Conservation (phyloP, 2,797 vertebrate species). For the Brachymystax lenok region DNA sequence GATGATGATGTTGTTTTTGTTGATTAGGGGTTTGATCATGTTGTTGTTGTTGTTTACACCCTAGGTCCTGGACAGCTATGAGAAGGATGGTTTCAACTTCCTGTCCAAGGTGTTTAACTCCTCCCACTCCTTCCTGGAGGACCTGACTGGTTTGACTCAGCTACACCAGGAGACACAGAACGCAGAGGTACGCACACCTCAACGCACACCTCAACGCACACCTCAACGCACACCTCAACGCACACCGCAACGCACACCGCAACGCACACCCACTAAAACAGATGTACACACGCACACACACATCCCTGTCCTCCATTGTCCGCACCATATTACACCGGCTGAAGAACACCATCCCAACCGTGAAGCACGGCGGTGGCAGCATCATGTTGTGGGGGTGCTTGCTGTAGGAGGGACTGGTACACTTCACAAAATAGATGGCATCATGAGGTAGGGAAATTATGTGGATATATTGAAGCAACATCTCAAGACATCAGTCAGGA, state of each 20-base stretch:
- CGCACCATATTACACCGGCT: background rate
- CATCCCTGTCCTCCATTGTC: background rate
- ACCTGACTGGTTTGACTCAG: constrained; percentile 93
- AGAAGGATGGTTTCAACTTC: constrained; percentile 92
- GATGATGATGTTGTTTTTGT: background rate
- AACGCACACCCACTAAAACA: background rate
- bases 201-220: background rate
- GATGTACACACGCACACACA: background rate
- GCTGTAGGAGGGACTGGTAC: too few species aligned
- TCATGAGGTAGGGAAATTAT: too few species aligned
- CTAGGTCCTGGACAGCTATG: constrained; percentile 93
- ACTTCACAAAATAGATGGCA: too few species aligned
- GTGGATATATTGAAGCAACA: too few species aligned
- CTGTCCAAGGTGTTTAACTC: constrained; percentile 95
- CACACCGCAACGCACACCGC: too few species aligned
- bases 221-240: too few species aligned
- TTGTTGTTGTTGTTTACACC: background rate
- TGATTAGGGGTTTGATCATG: background rate
- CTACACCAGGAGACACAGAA: constrained; percentile 98
- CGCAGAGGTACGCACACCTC: constrained; percentile 86
- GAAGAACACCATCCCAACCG: too few species aligned
- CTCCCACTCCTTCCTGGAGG: constrained; percentile 98
- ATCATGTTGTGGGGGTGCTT: too few species aligned
- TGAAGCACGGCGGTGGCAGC: too few species aligned
- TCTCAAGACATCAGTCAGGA: too few species aligned